Evolutionary conservation across 2,113 vertebrate species (phyloP), one percentile per base, ranked within the genome.

Genomic region (Tretioscincus oriximinensis): DNA sequence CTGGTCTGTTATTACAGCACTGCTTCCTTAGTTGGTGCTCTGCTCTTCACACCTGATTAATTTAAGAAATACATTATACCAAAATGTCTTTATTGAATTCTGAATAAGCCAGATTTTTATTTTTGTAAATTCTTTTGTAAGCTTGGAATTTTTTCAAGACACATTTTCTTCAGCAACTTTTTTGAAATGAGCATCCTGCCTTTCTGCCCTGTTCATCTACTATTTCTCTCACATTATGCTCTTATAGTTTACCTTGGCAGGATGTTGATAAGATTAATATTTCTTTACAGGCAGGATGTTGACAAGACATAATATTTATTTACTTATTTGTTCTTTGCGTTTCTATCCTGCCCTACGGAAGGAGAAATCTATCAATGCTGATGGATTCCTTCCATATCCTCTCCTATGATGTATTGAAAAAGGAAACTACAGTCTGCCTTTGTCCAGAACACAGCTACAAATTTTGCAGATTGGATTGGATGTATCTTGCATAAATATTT

Each of bases 21-120:
- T 41, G 2, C 35, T 41, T 41, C 5, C 35, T 41, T 41, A 41
- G 35, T 41, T 41, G 3, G 2, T 41, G 35, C 78, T 73, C 21
- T 69, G 67, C 69, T 49, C 65, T 81, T 58, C 35, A 21, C 73
- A 76, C 49, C 64, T 76, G 80, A 64, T 65, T 67, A 28, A n/a
- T 81, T 76, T 76, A 21, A 58, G 73, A 51, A 26, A 47, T 76
- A 26, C 6, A 69, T 72, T 81, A 81, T 68, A 24, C 61, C 51
- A 73, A 12, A 10, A 81, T 58, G 47, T 24, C 18, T 28, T 81
- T 75, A 16, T 58, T 81, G 26, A 67, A 75, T 49, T 66, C 31
- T 65, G 68, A 24, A 49, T 75, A 68, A 81, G 41, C 11, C 80
- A 45, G 28, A 54, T 58, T 35, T 9, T 26, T 45, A 51, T 41